These are phyloP conservation scores for Thecophora atra DNA, from an alignment of 2,888 invertebrate species.

Conservation along the genomic window DNA sequence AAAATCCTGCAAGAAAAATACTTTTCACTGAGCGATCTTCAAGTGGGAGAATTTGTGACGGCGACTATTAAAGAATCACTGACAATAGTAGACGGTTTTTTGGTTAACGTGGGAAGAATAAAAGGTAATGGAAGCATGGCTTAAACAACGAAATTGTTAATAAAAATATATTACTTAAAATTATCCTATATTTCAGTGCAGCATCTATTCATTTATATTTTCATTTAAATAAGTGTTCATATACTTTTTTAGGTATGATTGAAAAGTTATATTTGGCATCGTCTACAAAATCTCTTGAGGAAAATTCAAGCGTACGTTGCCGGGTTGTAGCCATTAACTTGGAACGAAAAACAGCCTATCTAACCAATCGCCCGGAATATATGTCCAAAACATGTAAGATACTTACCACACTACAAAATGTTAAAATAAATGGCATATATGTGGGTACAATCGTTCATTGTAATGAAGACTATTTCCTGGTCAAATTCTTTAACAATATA, in stretches of 20 bases:
- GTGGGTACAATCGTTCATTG: constrained; percentile 62
- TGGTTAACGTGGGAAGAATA: constrained; percentile 69
- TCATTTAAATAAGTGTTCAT: constrained; percentile 20
- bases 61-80: constrained; percentile 68
- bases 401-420: constrained; percentile 68
- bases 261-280: constrained; percentile 70
- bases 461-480: constrained; percentile 51
- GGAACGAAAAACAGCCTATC: constrained; percentile 67
- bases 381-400: constrained; percentile 69
- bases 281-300: constrained; percentile 69
- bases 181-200: too few relatives aligned
- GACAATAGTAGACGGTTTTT: constrained; percentile 67
- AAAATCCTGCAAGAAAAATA: constrained; percentile 69
- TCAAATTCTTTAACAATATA: constrained; percentile 65
- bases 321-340: constrained; percentile 70
- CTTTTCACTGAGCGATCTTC: constrained; percentile 68
- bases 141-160: too few relatives aligned
- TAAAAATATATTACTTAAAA: too few relatives aligned
- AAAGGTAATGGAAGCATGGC: too few relatives aligned
- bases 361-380: constrained; percentile 76
- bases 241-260: constrained; percentile 67
- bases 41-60: constrained; percentile 69
- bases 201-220: neutral
- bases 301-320: constrained; percentile 70
- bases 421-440: constrained; percentile 66